phyloP scores from a whole-genome alignment of 2,888 invertebrate species.

The Lepidocyrtinus sp. region DNA sequence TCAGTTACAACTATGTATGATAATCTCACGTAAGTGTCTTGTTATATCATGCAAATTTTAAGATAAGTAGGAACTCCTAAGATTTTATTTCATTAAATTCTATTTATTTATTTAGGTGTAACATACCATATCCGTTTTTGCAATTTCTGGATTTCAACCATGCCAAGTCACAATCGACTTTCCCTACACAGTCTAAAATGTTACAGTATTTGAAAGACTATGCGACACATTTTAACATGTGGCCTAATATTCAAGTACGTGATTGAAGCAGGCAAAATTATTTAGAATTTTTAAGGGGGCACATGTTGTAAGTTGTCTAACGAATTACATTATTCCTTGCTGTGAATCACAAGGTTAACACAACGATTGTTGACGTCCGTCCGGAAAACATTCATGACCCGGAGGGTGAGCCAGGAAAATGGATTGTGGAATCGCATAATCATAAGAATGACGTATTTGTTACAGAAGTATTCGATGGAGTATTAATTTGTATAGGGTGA shows the following conservation, averaged over 20 bases:
- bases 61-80: too few species aligned
- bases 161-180: neutral
- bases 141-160: constrained; percentile 30
- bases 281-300: too few species aligned
- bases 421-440: constrained; percentile 41
- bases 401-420: constrained; percentile 25
- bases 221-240: constrained; percentile 35
- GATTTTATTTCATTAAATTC: too few species aligned
- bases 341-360: constrained; percentile 24
- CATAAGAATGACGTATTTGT: neutral
- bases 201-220: constrained; percentile 28
- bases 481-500: constrained; percentile 39
- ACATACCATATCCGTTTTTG: constrained; percentile 14
- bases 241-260: constrained; percentile 36
- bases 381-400: neutral
- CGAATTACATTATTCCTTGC: neutral
- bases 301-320: neutral
- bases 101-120: constrained; percentile 4
- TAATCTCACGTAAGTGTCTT: constrained; percentile 34
- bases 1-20: constrained; percentile 40
- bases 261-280: too few species aligned
- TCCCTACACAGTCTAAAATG: constrained; percentile 18
- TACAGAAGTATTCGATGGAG: constrained; percentile 23
- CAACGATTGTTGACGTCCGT: constrained; percentile 25
- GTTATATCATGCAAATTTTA: too few species aligned